A percentile compares a stretch with the other conserved stretches of the same genome.
phyloP scores from a whole-genome alignment of 2,888 invertebrate genomes.

The Drosophila kanekoi region DNA sequence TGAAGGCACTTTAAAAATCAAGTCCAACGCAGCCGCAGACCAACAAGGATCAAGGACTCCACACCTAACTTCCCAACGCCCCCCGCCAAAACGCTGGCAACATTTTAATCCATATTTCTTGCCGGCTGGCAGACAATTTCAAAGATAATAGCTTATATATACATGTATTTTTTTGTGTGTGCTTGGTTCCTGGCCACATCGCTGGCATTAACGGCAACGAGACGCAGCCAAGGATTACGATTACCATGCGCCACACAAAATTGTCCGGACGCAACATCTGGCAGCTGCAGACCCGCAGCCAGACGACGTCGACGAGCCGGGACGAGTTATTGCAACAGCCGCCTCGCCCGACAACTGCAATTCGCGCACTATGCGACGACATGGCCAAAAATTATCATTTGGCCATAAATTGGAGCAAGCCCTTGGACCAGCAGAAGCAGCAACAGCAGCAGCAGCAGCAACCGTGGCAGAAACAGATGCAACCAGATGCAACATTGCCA shows the following conservation, averaged over 20 bases:
- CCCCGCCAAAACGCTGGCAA: constrained; percentile 55
- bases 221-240: constrained; percentile 59
- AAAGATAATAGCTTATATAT: constrained; percentile 77
- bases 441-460: constrained; percentile 7
- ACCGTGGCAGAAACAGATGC: constrained; percentile 27
- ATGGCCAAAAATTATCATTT: constrained; percentile 67
- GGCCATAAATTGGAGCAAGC: constrained; percentile 67
- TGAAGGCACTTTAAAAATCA: constrained; percentile 75
- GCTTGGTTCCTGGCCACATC: constrained; percentile 29
- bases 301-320: constrained; percentile 1
- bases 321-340: constrained; percentile 64
- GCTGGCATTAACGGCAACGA: constrained; percentile 47
- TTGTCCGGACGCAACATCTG: constrained; percentile 48
- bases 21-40: constrained; percentile 58
- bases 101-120: constrained; percentile 83
- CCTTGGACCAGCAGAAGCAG: constrained; percentile 24
- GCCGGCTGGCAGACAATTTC: constrained; percentile 83
- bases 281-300: constrained; percentile 36
- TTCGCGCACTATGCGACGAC: constrained; percentile 63
- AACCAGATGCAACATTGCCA: constrained; percentile 2
- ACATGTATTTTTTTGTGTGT: constrained; percentile 42
- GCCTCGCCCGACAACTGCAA: constrained; percentile 46
- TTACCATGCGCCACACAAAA: constrained; percentile 65
- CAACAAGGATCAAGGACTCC: constrained; percentile 29
- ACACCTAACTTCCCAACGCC: neutral